Percentiles rank a stretch among this genome's conserved stretches.
Conservation (phyloP, 2,888 invertebrate species). For the Hypomecis punctinalis region DNA sequence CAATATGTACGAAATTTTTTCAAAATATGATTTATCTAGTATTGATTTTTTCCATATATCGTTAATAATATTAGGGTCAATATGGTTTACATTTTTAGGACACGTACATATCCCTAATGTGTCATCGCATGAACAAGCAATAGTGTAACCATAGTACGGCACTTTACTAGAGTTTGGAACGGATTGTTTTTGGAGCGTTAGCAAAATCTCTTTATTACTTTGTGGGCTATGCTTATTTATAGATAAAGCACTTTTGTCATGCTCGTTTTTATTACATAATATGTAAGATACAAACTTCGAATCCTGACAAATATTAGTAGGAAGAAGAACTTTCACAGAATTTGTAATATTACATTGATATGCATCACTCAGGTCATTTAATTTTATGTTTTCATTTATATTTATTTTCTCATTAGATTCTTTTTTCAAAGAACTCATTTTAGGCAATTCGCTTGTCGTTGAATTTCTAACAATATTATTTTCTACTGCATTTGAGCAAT, state of each 20-base stretch:
- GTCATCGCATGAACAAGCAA: conserved; percentile 63
- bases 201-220: conserved; percentile 10
- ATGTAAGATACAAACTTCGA: neutral
- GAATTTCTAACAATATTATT: neutral
- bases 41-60: conserved; percentile 56
- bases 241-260: neutral
- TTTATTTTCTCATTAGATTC: neutral
- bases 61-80: conserved; percentile 52
- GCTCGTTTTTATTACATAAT: neutral
- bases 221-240: neutral
- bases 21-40: conserved; percentile 40
- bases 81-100: conserved; percentile 56
- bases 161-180: neutral
- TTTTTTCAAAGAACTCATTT: neutral
- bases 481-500: neutral
- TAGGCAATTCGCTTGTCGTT: neutral
- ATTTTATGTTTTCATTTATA: neutral
- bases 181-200: conserved; percentile 9
- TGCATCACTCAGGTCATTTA: too few species aligned
- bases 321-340: neutral
- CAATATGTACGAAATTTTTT: conserved; percentile 64
- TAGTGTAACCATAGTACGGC: conserved; percentile 65
- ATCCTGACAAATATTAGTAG: neutral
- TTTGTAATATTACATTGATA: neutral
- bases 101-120: conserved; percentile 60